These are phyloP conservation scores for Hyppa rectilinea DNA, from an alignment of 2,888 invertebrate species.

Conservation along the genomic window DNA sequence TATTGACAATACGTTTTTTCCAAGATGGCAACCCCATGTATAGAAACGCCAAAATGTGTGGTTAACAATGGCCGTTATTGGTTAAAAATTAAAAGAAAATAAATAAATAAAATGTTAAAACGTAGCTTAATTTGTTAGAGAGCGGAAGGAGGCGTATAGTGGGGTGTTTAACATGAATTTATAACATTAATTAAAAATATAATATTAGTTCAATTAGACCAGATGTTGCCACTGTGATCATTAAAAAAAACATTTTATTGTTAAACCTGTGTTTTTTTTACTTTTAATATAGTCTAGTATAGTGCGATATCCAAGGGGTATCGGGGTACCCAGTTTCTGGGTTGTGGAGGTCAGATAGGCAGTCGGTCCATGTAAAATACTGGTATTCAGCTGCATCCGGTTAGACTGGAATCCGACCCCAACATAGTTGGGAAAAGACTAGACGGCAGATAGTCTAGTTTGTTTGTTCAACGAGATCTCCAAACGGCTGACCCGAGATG, in stretches of 20 bases:
- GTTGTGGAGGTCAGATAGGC: too few species aligned
- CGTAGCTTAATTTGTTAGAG: not conserved
- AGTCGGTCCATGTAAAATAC: too few species aligned
- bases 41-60: not conserved
- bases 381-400: too few species aligned
- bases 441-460: too few species aligned
- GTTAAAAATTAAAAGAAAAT: not conserved
- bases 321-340: too few species aligned
- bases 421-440: too few species aligned
- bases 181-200: conserved; percentile 54
- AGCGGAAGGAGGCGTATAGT: conserved; percentile 46
- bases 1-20: not conserved
- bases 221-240: conserved; percentile 78
- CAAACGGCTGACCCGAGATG: too few species aligned
- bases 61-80: not conserved
- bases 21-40: not conserved
- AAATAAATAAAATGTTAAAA: conserved; percentile 8
- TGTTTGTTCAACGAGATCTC: too few species aligned
- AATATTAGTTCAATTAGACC: conserved; percentile 66
- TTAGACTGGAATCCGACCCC: too few species aligned
- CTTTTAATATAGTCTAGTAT: too few species aligned
- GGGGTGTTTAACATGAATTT: conserved; percentile 42
- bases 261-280: conserved; percentile 58
- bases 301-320: too few species aligned
- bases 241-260: conserved; percentile 77